Conservation (phyloP, 2,797 vertebrate genomes). For the Scarus forsteni region DNA sequence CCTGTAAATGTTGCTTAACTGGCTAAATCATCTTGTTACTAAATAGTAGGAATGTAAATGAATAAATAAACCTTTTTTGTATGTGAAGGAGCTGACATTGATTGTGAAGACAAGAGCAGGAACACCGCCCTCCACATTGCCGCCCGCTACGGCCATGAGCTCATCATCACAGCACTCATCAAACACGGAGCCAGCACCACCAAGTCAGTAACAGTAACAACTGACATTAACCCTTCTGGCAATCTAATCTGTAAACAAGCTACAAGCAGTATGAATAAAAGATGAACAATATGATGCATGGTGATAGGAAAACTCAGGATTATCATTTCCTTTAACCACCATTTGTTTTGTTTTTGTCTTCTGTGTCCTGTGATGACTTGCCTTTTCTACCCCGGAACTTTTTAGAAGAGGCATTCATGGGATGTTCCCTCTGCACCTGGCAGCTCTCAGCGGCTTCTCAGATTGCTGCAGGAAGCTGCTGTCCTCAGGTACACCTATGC, state of each 20-base stretch:
- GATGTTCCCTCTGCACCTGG: slow-evolving; percentile 98
- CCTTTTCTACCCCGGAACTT: slow-evolving; percentile 24
- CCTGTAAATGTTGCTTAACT: not conserved
- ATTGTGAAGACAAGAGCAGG: slow-evolving; percentile 95
- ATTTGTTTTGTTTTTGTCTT: slow-evolving; percentile 3
- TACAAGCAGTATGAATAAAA: not conserved
- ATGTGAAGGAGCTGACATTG: slow-evolving; percentile 90
- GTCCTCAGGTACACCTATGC: slow-evolving; percentile 88
- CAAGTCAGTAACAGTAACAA: slow-evolving; percentile 91
- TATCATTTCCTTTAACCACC: not conserved
- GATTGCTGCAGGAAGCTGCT: slow-evolving; percentile 99
- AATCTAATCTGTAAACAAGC: not conserved
- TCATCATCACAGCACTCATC: slow-evolving; percentile 95
- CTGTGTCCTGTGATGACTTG: slow-evolving; percentile 41
- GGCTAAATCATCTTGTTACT: not conserved
- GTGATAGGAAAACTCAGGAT: slow-evolving; percentile 12
- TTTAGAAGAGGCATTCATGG: slow-evolving; percentile 94
- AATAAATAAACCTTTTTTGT: not conserved
- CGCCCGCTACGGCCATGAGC: slow-evolving; percentile 94
- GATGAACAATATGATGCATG: not conserved
- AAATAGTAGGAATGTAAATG: not conserved
- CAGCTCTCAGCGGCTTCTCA: slow-evolving; percentile 97
- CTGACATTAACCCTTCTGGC: slow-evolving; percentile 34
- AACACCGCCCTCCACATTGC: slow-evolving; percentile 97
- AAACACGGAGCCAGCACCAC: slow-evolving; percentile 92